Base-by-base conservation (phyloP, 1,140 invertebrate genomes). In the Chymomyza costata region DNA sequence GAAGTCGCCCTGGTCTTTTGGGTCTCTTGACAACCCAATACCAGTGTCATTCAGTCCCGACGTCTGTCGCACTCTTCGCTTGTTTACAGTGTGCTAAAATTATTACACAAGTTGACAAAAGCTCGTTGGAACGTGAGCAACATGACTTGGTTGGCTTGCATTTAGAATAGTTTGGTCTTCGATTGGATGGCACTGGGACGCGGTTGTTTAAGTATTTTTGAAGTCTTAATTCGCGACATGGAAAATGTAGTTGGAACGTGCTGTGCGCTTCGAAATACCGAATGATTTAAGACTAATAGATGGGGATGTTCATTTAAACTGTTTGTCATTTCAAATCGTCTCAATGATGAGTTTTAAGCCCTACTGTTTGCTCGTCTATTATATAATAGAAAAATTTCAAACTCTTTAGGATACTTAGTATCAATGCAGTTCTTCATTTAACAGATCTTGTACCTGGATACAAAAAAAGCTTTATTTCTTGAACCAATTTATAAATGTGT, bases 81-180 rank as follows among this genome's bases (percentile, higher is more conserved):
- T 83, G 73, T 82, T 82, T 82, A 82, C 80, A 80, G 65, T 82
- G 73, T 83, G 80, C 78, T 81, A 83, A 82, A 82, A 82, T 83
- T 80, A 82, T 78, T 82, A 66, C 69, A 81, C 78, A 78, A 78
- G 71, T 82, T 82, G 80, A 82, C 80, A 82, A 82, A 82, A 82
- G 74, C 80, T 82, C 81, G 67, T 82, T 82, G 73, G 80, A 74
- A 82, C 80, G 80, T 82, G 80, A 82, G 68, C 83, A 83, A 83
- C 80, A 82, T 80, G 80, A 82, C 62, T 74, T 50, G 57, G 58
- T 51, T 34, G 19, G 30, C 18, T 54, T 64, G 54, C 60, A 44
- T 65, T 54, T 37, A 35, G 65, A 46, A 54, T 74, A 52, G 45
- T 70, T 70, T 68, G 57, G 45, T 16, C 14, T 49, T 56, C 43